Base-by-base conservation (phyloP, 92 coral and sea anemone species). In the Palythoa caribaeorum region DNA sequence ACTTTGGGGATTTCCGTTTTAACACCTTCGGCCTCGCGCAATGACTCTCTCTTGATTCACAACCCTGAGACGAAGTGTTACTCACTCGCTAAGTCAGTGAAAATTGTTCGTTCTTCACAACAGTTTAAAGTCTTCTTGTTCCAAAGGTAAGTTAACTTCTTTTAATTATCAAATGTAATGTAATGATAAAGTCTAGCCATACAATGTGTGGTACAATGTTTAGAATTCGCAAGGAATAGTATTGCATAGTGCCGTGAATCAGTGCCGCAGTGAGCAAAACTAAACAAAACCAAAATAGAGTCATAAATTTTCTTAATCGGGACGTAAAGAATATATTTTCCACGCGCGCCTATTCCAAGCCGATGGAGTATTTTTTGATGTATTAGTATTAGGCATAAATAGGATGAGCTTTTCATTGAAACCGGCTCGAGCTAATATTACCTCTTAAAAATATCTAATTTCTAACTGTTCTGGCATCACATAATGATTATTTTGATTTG, bases 191-290 rank as follows among this genome's bases (percentile, higher is more conserved):
- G 70, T 5, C 28, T 63, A 63, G 70, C 7, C 36, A 63, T 19
- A 63, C 37, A 63, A 63, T 19, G 70, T n/a, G 9, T 63, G 36
- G 37, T 63, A 63, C 70, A 63, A 63, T 63, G 37, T 63, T 2
- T 63, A 63, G 70, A 63, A 63, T 63, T 63, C 37, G 70, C 70
- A 1, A 63, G 70, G 70, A 63, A 63, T 63, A 63, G 70, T 63
- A 63, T 17, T 63, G 70, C 70, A 63, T 63, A 19, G 70, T 63
- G 70, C 35, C 69, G 69, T 62, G 6, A 62, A 62, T 62, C 69
- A 62, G 69, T 62, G 69, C 69, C 69, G 69, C 69, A 62, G 69
- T 62, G 69, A 62, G 21, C 69, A 62, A 62, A 62, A 57, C 63
- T 2, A 57, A 57, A 57, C 63, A 57, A 57, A 11, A 57, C 10